Evolutionary conservation across 2,888 invertebrate species (phyloP), one percentile per base, ranked within the genome.

Genomic region (Hypomecis punctinalis): DNA sequence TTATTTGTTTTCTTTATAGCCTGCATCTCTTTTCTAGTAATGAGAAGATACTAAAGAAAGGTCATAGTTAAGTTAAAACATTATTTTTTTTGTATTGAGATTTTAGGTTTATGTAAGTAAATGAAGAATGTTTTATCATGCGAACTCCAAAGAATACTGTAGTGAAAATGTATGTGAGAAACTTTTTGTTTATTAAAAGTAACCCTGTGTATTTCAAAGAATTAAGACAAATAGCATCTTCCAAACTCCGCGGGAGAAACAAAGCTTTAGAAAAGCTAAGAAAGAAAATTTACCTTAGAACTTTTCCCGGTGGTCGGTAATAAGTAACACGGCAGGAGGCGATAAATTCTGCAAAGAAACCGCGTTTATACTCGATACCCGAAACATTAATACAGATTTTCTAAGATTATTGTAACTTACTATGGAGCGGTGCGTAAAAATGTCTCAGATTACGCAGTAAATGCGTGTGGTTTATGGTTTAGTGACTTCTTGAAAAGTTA

Each of bases 311-410:
- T 71, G 76, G 76, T 73, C 73, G 66, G 80, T 80, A 82, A 84
- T 84, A 85, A 83, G 79, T 83, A 81, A 82, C 76, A 77, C 79
- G 80, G 72, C 78, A 75, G 77, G 75, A 75, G 77, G 72, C 79
- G 68, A 82, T 85, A 85, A 84, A 84, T 85, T 76, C 65, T 61
- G 66, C 71, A 77, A 80, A 81, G 80, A 80, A 81, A 82, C 79
- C 79, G 70, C 83, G 75, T 81, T 83, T 82, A 80, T 80, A 78
- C 76, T 79, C 78, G 77, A 83, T 80, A 79, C 77, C 77, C 74
- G 54, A 64, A 69, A 80, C 82, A 84, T 84, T 83, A 83, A 85
- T 84, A 84, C 79, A 81, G 79, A 83, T 84, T 83, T 82, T 80
- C 74, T 72, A 70, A 78, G 79, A 81, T 84, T 80, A 81, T 81